These are phyloP conservation scores for Sabatieria punctata DNA, from an alignment of 2,888 invertebrate genomes.

Conservation along the genomic window DNA sequence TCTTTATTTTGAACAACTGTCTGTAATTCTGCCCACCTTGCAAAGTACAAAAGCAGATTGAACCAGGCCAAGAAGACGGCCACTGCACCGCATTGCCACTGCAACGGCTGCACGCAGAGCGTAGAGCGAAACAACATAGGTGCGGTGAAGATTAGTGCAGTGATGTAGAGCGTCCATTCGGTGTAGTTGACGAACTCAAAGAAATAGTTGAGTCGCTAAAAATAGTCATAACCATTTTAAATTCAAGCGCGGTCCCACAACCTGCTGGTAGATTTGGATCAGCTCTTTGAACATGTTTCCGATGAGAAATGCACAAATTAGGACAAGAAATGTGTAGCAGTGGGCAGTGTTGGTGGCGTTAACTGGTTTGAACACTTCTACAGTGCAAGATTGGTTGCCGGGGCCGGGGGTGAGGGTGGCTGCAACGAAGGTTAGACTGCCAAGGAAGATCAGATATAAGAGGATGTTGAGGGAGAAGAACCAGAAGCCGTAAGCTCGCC, in stretches of 20 bases:
- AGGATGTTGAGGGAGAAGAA: slow-evolving; percentile 28
- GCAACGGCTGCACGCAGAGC: neutral
- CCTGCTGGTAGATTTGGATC: slow-evolving; percentile 58
- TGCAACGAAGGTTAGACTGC: slow-evolving; percentile 22
- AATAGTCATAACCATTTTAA: no score
- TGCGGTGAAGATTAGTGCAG: slow-evolving; percentile 50
- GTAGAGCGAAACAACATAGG: slow-evolving; percentile 21
- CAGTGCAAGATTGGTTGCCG: no score
- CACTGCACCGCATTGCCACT: slow-evolving; percentile 52
- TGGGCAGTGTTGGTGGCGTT: no score
- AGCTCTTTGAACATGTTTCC: slow-evolving; percentile 54
- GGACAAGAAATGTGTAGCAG: no score
- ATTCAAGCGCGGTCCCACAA: no score
- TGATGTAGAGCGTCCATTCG: slow-evolving; percentile 59
- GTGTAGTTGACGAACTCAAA: slow-evolving; percentile 44
- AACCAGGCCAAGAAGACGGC: slow-evolving; percentile 77
- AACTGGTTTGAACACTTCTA: no score
- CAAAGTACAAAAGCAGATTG: slow-evolving; percentile 59
- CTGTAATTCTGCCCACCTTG: no score
- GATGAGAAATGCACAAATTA: slow-evolving; percentile 45
- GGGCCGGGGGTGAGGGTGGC: no score
- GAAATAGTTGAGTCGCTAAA: slow-evolving; percentile 32
- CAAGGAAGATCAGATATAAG: slow-evolving; percentile 29
- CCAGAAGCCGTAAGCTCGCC: slow-evolving; percentile 32
- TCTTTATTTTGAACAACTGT: no score